phyloP scores from a whole-genome alignment of 2,888 invertebrate genomes.

The Acanthoscelides obtectus region DNA sequence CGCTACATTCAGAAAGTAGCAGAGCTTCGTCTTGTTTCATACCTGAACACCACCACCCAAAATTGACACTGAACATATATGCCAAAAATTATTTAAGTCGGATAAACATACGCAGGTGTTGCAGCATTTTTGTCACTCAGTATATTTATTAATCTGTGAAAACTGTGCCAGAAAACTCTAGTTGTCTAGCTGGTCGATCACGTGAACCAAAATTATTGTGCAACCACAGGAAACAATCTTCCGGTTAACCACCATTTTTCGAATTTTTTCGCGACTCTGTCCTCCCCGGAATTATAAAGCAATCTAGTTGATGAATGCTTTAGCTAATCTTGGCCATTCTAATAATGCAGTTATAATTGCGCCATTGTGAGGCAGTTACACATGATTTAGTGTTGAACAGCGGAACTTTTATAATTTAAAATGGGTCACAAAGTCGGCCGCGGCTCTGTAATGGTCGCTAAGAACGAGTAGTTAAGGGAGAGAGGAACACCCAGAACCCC shows the following conservation, averaged over 20 bases:
- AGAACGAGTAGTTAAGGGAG: background rate
- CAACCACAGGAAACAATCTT: background rate
- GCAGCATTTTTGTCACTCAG: too few species aligned
- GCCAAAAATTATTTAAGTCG: too few species aligned
- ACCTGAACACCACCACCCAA: too few species aligned
- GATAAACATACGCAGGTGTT: too few species aligned
- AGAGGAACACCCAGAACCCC: background rate
- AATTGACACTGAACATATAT: too few species aligned
- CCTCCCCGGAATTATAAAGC: constrained; percentile 17
- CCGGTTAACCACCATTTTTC: background rate
- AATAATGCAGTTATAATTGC: constrained; percentile 33
- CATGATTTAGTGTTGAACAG: constrained; percentile 25
- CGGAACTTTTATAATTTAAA: constrained; percentile 27
- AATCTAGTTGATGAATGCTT: constrained; percentile 24
- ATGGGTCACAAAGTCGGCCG: constrained; percentile 11
- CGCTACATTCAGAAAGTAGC: too few species aligned
- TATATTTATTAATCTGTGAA: too few species aligned
- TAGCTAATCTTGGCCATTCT: constrained; percentile 29
- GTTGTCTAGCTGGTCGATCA: background rate
- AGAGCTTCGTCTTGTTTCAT: too few species aligned
- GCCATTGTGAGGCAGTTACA: constrained; percentile 26
- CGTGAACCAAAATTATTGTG: background rate
- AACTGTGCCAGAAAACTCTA: background rate
- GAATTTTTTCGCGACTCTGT: background rate
- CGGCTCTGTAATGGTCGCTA: background rate